Conservation (phyloP, 1,140 invertebrate species). For the Vanessa tameamea region DNA sequence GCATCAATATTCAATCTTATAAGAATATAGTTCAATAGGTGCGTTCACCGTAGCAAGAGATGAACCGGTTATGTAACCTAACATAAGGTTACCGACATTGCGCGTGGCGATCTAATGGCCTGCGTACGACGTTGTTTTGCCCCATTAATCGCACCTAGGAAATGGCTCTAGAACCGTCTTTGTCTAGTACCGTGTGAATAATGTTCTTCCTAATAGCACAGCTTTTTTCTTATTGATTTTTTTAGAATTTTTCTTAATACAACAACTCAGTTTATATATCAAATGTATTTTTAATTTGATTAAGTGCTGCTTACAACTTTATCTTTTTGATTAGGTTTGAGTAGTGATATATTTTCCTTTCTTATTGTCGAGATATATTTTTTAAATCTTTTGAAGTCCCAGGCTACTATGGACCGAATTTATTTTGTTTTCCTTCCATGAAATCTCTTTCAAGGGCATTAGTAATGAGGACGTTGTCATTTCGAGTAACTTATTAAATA, state of each 20-base stretch:
- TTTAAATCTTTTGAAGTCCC: neutral
- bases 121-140: constrained; percentile 28
- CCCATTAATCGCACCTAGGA: constrained; percentile 35
- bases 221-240: neutral
- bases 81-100: constrained; percentile 44
- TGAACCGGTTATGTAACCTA: constrained; percentile 43
- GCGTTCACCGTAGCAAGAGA: constrained; percentile 33
- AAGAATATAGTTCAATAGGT: constrained; percentile 25
- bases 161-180: constrained; percentile 15
- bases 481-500: no score
- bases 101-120: constrained; percentile 32
- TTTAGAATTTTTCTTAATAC: no score
- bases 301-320: no score
- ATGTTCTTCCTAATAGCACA: constrained; percentile 10
- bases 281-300: no score
- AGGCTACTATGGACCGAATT: neutral
- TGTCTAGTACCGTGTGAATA: constrained; percentile 23
- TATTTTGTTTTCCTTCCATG: neutral
- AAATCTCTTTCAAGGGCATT: neutral
- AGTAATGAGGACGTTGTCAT: no score
- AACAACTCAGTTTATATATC: no score
- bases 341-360: neutral
- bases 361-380: neutral
- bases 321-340: no score
- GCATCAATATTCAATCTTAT: neutral